phyloP scores from a whole-genome alignment of 2,113 vertebrate species.

The Periophthalmodon schlosseri region DNA sequence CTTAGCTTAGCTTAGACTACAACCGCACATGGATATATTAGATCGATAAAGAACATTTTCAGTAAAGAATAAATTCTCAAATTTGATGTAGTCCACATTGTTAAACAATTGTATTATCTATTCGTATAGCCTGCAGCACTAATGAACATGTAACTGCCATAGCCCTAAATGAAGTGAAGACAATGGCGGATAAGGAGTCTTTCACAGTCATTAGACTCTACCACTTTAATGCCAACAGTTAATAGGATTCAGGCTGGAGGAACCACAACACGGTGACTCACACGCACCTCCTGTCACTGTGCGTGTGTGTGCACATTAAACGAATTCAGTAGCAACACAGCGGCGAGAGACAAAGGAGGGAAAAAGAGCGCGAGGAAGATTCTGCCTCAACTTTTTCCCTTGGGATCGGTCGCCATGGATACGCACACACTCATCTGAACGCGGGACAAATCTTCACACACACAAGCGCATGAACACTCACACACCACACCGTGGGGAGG shows the following conservation, averaged over 20 bases:
- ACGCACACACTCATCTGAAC: conserved; percentile 56
- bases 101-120: background rate
- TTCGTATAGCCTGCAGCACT: background rate
- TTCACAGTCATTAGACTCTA: conserved; percentile 3
- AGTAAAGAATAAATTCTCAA: background rate
- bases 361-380: conserved; percentile 46
- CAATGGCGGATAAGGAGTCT: background rate
- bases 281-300: conserved; percentile 8
- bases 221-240: conserved; percentile 1
- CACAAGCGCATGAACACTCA: conserved; percentile 12
- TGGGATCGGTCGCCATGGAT: conserved; percentile 73
- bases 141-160: conserved; percentile 4
- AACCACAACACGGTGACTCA: conserved; percentile 31
- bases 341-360: conserved; percentile 46
- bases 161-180: background rate
- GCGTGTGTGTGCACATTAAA: background rate
- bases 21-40: background rate
- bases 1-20: background rate
- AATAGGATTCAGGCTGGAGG: conserved; percentile 11
- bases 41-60: too few relatives aligned
- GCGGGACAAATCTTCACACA: conserved; percentile 45
- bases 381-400: conserved; percentile 66
- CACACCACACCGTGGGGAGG: background rate
- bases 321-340: conserved; percentile 40
- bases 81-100: background rate